Conservation (phyloP, 2,888 invertebrate species). For the Anarsia innoxiella region DNA sequence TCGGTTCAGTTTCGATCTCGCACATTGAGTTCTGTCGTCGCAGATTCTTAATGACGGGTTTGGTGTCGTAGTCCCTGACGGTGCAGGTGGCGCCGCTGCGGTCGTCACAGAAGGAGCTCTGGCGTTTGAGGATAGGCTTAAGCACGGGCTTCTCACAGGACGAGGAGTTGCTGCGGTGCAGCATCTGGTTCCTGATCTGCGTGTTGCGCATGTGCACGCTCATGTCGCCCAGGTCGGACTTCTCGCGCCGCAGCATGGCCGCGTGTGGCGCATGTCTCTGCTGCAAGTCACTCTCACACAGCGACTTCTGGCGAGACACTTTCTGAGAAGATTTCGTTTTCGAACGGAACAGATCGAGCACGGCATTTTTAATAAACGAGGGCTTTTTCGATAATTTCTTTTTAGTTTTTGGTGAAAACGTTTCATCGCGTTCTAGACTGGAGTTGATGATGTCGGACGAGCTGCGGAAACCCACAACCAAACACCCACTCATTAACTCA, state of each 20-base stretch:
- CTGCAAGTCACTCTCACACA: slow-evolving; percentile 66
- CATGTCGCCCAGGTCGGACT: slow-evolving; percentile 62
- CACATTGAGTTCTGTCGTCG: slow-evolving; percentile 70
- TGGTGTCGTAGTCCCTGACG: slow-evolving; percentile 63
- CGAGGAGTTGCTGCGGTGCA: slow-evolving; percentile 68
- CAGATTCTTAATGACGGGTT: slow-evolving; percentile 53
- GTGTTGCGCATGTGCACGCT: slow-evolving; percentile 61
- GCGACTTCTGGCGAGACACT: slow-evolving; percentile 68
- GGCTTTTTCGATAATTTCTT: slow-evolving; percentile 75
- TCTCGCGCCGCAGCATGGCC: slow-evolving; percentile 63
- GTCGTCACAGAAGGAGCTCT: slow-evolving; percentile 69
- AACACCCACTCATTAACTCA: slow-evolving; percentile 70
- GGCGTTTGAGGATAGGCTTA: slow-evolving; percentile 67
- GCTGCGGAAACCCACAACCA: slow-evolving; percentile 75
- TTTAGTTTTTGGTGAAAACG: slow-evolving; percentile 73
- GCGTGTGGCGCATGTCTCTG: slow-evolving; percentile 50
- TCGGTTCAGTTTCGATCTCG: slow-evolving; percentile 72
- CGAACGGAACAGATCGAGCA: slow-evolving; percentile 70
- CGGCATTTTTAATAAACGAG: slow-evolving; percentile 72
- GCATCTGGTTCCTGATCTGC: slow-evolving; percentile 63
- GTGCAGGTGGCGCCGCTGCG: slow-evolving; percentile 63
- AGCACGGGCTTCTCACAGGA: slow-evolving; percentile 65
- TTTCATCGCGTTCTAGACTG: slow-evolving; percentile 68
- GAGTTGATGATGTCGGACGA: slow-evolving; percentile 69
- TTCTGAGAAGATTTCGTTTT: slow-evolving; percentile 69